These are phyloP conservation scores for Arnoldichthys spilopterus DNA, from an alignment of 2,797 vertebrate genomes.

Conservation along the genomic window DNA sequence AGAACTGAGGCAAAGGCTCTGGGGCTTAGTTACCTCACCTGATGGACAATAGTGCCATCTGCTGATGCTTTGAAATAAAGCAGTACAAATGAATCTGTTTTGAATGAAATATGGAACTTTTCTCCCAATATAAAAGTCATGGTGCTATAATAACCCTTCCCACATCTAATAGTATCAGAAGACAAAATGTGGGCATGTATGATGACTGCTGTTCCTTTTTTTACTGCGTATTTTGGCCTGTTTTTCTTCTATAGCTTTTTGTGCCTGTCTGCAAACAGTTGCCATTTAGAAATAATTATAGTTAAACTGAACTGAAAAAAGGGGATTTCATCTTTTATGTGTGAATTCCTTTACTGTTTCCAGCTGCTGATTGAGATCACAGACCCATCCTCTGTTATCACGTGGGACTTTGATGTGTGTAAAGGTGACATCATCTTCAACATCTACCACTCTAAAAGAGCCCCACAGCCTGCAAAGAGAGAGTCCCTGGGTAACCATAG, in stretches of 20 bases:
- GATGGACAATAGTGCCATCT: constrained; percentile 59
- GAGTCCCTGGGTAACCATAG: constrained; percentile 84
- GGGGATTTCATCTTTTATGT: too few relatives aligned
- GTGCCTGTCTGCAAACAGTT: too few relatives aligned
- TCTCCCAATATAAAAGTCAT: too few relatives aligned
- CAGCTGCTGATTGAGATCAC: constrained; percentile 90
- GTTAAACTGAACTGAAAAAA: too few relatives aligned
- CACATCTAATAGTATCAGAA: too few relatives aligned
- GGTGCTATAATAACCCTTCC: too few relatives aligned
- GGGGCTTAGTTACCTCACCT: not conserved
- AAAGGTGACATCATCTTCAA: constrained; percentile 94
- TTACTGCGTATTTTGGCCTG: too few relatives aligned
- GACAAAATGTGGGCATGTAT: too few relatives aligned
- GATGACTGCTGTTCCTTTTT: too few relatives aligned
- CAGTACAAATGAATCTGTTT: constrained; percentile 12
- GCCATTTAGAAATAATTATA: too few relatives aligned
- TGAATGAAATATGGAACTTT: too few relatives aligned
- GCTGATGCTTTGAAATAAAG: constrained; percentile 49
- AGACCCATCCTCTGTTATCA: constrained; percentile 92
- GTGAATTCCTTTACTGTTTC: not conserved
- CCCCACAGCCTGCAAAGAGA: constrained; percentile 83
- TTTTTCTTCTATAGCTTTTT: too few relatives aligned
- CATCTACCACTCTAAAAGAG: constrained; percentile 91
- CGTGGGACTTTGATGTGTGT: constrained; percentile 96
- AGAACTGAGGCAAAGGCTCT: not conserved